phyloP scores from a whole-genome alignment of 2,113 vertebrate species.

The Ceyx margarethae region DNA sequence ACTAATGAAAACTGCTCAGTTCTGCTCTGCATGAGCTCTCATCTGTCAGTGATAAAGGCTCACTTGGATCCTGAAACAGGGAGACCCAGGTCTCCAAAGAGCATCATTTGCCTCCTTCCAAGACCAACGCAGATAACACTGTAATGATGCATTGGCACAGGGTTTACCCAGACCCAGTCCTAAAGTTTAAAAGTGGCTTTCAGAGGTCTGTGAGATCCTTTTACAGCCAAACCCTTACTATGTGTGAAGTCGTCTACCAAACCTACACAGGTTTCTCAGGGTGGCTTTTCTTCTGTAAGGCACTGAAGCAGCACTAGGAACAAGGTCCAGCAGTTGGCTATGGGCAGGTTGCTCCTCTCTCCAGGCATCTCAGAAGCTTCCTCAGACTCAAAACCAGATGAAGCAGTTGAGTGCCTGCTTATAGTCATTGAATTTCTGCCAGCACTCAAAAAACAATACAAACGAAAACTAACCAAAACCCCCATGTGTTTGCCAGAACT shows the following conservation, averaged over 20 bases:
- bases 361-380: neutral
- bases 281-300: neutral
- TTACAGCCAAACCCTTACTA: neutral
- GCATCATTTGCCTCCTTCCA: neutral
- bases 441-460: neutral
- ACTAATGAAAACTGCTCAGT: neutral
- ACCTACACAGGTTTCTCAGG: neutral
- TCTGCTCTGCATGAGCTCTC: neutral
- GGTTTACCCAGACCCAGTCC: neutral
- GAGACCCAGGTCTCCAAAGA: neutral
- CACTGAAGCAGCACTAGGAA: neutral
- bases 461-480: fast-evolving
- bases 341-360: neutral
- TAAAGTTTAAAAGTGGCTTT: neutral
- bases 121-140: neutral
- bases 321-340: neutral
- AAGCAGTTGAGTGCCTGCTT: neutral
- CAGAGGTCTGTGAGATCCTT: neutral
- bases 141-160: neutral
- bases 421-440: neutral
- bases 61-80: neutral
- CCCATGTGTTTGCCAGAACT: neutral
- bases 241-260: neutral
- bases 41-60: neutral
- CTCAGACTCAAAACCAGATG: neutral